Base-by-base conservation (phyloP, 2,888 invertebrate genomes). In the Ormyrus thymus region DNA sequence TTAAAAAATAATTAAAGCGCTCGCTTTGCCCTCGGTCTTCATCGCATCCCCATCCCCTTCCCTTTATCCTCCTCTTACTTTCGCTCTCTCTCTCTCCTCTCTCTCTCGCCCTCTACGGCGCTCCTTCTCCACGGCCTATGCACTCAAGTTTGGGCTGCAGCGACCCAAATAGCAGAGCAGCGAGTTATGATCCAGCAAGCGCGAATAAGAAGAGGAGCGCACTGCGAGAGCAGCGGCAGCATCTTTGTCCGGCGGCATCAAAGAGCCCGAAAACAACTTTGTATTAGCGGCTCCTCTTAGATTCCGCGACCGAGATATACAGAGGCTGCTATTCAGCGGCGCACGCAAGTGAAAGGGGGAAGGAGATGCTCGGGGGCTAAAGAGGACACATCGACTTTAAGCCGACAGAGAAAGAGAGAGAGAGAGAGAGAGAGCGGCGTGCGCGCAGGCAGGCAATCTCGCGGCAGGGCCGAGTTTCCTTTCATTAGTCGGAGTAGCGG, bases 401-500 rank as follows among this genome's bases (percentile, higher is more conserved):
- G 86, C 85, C 86, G 73, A 65, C 48, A 45, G 53, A 59, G 78
- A 78, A 73, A 70, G 59, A 15, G 50, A 53, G 56, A 62, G 13
- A 53, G 61, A 56, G 64, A 50, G 65, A 65, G 74, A 51, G 59
- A 48, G 64, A 6, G 59, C 29, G 46, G 76, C 55, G 51, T 65
- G 69, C 45, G 13, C 11, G 65, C 83, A 59, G 78, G 29, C 29
- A 83, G 84, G 88, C 86, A 87, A 86, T 86, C 86, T 86, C 85
- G 85, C 65, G 76, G 76, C 29, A 73, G 82, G 86, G 85, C 87
- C 85, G 86, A 88, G 88, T 88, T 88, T 89, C 89, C 88, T 89
- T 89, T 90, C 89, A 90, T 90, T 90, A 90, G 88, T 87, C 86
- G 89, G 85, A 89, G 89, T 89, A 87, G 87, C 29, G 53, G 75